Percentiles rank a stretch among this genome's conserved stretches.
These are phyloP conservation scores for Sesia apiformis DNA, from an alignment of 2,888 invertebrate species.

Conservation along the genomic window DNA sequence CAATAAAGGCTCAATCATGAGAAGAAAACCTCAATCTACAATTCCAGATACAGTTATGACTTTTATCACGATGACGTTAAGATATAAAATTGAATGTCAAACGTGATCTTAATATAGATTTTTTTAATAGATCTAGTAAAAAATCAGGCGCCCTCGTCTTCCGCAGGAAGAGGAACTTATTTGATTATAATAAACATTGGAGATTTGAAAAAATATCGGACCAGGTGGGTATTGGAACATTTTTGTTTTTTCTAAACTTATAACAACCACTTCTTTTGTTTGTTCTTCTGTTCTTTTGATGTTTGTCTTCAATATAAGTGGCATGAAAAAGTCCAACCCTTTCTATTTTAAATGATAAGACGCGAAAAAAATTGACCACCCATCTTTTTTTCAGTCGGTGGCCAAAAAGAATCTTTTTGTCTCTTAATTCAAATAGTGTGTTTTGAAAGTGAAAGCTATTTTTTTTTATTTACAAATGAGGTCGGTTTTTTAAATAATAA, in stretches of 20 bases:
- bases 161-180: slow-evolving; percentile 71
- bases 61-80: not conserved
- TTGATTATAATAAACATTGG: slow-evolving; percentile 69
- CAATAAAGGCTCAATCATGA: slow-evolving; percentile 26
- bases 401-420: slow-evolving; percentile 29
- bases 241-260: slow-evolving; percentile 42
- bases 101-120: slow-evolving; percentile 6
- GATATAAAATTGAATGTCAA: not conserved
- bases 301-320: too few species aligned
- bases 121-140: slow-evolving; percentile 34
- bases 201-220: slow-evolving; percentile 40
- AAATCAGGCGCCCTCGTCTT: slow-evolving; percentile 58
- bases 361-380: slow-evolving; percentile 23
- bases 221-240: slow-evolving; percentile 53
- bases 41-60: not conserved
- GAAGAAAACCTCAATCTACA: slow-evolving; percentile 7
- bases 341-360: slow-evolving; percentile 17
- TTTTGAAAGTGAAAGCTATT: slow-evolving; percentile 46
- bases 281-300: slow-evolving; percentile 21
- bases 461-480: not conserved
- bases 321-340: slow-evolving; percentile 36
- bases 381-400: slow-evolving; percentile 30
- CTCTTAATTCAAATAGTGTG: slow-evolving; percentile 22
- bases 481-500: too few species aligned
- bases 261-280: slow-evolving; percentile 33